phyloP scores from a whole-genome alignment of 1,140 invertebrate species.

The Brachionus manjavacas region DNA sequence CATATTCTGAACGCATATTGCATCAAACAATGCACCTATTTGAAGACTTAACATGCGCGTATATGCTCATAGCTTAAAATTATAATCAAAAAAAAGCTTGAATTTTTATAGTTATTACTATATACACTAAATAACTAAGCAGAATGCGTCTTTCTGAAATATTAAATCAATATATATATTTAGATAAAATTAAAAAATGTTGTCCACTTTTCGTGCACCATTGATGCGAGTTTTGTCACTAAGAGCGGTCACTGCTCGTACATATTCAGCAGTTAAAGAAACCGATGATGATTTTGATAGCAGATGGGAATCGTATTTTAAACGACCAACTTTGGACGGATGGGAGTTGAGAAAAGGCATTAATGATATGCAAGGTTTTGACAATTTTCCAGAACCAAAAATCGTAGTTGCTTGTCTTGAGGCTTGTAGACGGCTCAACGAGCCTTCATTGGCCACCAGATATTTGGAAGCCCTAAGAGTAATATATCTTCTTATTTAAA shows the following conservation, averaged over 20 bases:
- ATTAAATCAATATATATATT: neutral
- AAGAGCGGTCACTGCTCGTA: neutral
- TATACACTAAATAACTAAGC: neutral
- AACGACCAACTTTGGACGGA: slow-evolving; percentile 66
- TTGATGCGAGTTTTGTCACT: neutral
- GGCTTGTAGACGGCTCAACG: slow-evolving; percentile 86
- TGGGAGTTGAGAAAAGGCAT: slow-evolving; percentile 82
- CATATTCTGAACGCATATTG: neutral
- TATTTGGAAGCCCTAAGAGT: slow-evolving; percentile 83
- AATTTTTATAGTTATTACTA: slow-evolving; percentile 1
- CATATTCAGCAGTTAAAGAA: slow-evolving; percentile 20
- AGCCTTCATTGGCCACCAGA: slow-evolving; percentile 82
- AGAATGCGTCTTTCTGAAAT: slow-evolving; percentile 1
- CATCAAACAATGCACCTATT: slow-evolving; percentile 10
- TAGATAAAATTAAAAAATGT: slow-evolving; percentile 23
- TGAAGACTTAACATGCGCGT: neutral
- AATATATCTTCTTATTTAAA: neutral
- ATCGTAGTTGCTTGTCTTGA: slow-evolving; percentile 83
- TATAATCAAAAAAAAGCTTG: neutral
- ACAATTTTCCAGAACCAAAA: slow-evolving; percentile 88
- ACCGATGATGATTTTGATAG: slow-evolving; percentile 40
- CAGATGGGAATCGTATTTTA: slow-evolving; percentile 40
- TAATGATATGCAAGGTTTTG: slow-evolving; percentile 68
- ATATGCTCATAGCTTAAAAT: neutral
- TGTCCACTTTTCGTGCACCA: neutral